phyloP scores from a whole-genome alignment of 2,797 vertebrate species.

The Enteromius anoplus region DNA sequence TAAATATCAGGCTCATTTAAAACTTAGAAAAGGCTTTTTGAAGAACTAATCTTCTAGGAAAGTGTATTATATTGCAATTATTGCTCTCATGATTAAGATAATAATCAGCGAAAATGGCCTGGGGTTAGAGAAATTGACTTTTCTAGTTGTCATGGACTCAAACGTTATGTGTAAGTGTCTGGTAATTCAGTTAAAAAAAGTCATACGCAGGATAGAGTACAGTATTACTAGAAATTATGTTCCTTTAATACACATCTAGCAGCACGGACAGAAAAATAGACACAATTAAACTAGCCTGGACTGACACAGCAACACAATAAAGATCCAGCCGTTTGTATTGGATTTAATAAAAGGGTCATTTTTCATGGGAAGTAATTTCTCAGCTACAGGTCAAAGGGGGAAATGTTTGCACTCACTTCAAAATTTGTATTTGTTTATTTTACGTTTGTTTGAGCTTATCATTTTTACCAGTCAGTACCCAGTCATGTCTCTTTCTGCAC shows the following conservation, averaged over 20 bases:
- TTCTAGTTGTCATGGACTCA: not conserved
- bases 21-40: not conserved
- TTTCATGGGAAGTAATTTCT: not conserved
- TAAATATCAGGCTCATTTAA: not conserved
- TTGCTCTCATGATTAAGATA: not conserved
- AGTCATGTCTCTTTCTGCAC: not conserved
- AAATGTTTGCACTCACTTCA: not conserved
- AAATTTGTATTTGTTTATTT: not conserved
- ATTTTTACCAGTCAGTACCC: not conserved
- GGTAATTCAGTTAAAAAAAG: slow-evolving; percentile 5
- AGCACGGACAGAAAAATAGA: not conserved
- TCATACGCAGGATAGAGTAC: not conserved
- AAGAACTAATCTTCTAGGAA: slow-evolving; percentile 3
- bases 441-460: not conserved
- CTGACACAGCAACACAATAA: not conserved
- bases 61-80: slow-evolving; percentile 4
- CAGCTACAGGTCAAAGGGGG: not conserved
- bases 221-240: not conserved
- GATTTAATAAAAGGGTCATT: not conserved
- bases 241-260: not conserved
- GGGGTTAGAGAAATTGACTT: not conserved
- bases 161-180: not conserved
- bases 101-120: not conserved
- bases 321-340: not conserved
- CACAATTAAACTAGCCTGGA: not conserved